A percentile compares a stretch with the other conserved stretches of the same genome.
These are phyloP conservation scores for Thalassophryne amazonica DNA, from an alignment of 2,797 vertebrate species.

Conservation along the genomic window DNA sequence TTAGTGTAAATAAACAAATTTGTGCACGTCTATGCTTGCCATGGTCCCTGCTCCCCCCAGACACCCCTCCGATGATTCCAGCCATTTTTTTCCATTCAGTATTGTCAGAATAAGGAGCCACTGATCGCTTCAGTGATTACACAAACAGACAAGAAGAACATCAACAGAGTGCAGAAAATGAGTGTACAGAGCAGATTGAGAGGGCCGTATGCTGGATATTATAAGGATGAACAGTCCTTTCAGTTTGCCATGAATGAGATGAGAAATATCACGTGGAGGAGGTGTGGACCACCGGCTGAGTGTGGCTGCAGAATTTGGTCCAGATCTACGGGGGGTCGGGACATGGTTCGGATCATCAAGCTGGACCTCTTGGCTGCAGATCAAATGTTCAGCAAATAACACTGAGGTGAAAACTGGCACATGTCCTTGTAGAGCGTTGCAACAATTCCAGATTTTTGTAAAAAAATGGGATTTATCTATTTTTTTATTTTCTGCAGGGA, in stretches of 20 bases:
- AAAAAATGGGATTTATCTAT: no score
- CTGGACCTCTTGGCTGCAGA: slow-evolving; percentile 19
- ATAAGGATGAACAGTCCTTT: slow-evolving; percentile 37
- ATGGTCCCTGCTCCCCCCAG: background rate
- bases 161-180: slow-evolving; percentile 55
- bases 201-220: slow-evolving; percentile 33
- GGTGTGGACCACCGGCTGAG: slow-evolving; percentile 19
- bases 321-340: slow-evolving; percentile 29
- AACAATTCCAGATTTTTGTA: no score
- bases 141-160: slow-evolving; percentile 54
- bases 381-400: slow-evolving; percentile 10
- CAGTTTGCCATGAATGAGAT: slow-evolving; percentile 53
- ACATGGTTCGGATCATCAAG: slow-evolving; percentile 17
- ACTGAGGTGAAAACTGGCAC: background rate
- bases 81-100: slow-evolving; percentile 27
- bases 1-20: slow-evolving; percentile 37
- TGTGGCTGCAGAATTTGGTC: slow-evolving; percentile 15
- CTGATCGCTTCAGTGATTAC: slow-evolving; percentile 59
- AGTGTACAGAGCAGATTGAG: slow-evolving; percentile 35
- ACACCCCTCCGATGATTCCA: slow-evolving; percentile 19
- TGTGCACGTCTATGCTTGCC: slow-evolving; percentile 6
- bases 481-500: background rate
- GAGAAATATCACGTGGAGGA: slow-evolving; percentile 35
- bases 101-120: slow-evolving; percentile 40
- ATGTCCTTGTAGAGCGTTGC: no score